Base-by-base conservation (phyloP, 2,113 vertebrate species). In the Apus apus region DNA sequence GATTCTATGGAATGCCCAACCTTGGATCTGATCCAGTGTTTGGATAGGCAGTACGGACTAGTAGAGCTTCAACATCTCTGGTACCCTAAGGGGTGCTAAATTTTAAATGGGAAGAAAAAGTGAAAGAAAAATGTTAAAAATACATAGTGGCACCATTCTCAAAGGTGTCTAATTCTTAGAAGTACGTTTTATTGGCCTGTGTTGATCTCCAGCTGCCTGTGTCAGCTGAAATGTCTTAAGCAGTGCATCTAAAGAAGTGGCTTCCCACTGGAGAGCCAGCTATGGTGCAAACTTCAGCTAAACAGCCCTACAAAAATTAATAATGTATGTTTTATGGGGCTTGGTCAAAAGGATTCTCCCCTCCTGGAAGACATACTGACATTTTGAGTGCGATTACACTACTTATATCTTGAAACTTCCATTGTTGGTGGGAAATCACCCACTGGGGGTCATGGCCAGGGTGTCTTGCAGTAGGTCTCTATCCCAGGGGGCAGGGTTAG, bases 91-190 rank as follows among this genome's bases (percentile, higher is more conserved):
- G 27, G 75, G 30, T 10, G n/a, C 6, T 46, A 25, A 27, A 85
- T 85, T 76, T 95, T 50, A 62, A 72, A 71, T 45, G 32, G 48
- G 21, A 58, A 46, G 26, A 71, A 29, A 10, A 78, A 18, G 17
- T 66, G 43, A 53, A 61, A 92, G 30, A 36, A 61, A 73, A 5
- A 38, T 27, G 8, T 9, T 81, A 45, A 85, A 65, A 68, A 57
- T n/a, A 12, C 0, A 0, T 4, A 34, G 8, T 57, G 34, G 10
- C 20, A 66, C 8, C 13, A 20, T 58, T 84, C 19, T 73, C 30
- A 71, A 36, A 66, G n/a, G 10, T 25, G 11, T 20, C 14, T 54
- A n/a, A 36, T 74, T 74, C 30, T 66, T 67, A 68, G 64, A 80
- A 66, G 48, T 48, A 3, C 3, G 32, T 80, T 73, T 71, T 53